Conservation (phyloP, 1,140 invertebrate genomes). For the Heliconius himera region DNA sequence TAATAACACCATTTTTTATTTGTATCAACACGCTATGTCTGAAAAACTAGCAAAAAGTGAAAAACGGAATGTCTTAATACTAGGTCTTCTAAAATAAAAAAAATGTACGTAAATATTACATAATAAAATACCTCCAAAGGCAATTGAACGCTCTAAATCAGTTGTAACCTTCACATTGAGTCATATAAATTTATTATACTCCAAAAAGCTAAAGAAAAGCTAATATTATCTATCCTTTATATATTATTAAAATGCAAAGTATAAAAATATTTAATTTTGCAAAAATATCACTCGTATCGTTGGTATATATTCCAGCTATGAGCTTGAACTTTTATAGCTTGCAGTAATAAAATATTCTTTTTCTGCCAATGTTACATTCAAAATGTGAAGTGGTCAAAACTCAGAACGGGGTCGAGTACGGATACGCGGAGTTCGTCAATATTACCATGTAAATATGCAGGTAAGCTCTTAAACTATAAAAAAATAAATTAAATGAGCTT, state of each 20-base stretch:
- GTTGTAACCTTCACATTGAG: no score
- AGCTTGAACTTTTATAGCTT: neutral
- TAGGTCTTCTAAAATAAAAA: no score
- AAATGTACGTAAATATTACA: no score
- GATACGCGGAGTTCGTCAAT: neutral
- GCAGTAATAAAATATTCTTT: constrained; percentile 1
- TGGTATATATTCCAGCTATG: neutral
- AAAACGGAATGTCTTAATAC: no score
- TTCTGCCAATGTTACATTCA: constrained; percentile 8
- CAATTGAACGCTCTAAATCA: no score
- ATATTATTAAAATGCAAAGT: neutral
- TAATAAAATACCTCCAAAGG: no score
- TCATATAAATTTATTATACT: no score
- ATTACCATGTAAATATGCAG: neutral
- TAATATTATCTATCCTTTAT: neutral
- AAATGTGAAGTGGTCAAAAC: constrained; percentile 4
- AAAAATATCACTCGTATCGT: neutral
- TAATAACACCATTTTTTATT: no score
- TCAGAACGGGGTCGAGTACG: constrained; percentile 1
- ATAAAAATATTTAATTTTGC: neutral
- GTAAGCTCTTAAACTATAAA: neutral
- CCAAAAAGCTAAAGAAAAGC: no score
- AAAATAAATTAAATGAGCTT: no score
- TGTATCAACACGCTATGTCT: no score
- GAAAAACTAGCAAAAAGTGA: no score